Percentiles rank a stretch among this genome's conserved stretches.
Evolutionary conservation across 92 coral and sea anemone genomes (phyloP).

Genomic region (Palythoa grandiflora): DNA sequence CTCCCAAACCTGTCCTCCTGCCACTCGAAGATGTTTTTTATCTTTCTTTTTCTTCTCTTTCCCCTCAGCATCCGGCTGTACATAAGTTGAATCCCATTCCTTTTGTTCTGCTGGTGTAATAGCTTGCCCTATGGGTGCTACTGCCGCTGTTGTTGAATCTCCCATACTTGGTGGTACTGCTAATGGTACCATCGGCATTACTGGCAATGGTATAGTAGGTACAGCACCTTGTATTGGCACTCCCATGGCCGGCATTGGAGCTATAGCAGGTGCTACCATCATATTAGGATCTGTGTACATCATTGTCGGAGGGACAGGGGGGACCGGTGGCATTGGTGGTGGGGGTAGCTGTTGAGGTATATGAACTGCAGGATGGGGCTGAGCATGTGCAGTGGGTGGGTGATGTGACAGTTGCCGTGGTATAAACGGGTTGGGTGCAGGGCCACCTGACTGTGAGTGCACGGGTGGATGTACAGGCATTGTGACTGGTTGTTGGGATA

Average conservation of each 20-base stretch:
- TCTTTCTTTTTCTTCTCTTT: slow-evolving; percentile 85
- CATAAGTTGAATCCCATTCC: slow-evolving; percentile 98
- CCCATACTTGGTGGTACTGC: slow-evolving; percentile 70
- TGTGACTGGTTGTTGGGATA: slow-evolving; percentile 51
- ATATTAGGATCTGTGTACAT: slow-evolving; percentile 55
- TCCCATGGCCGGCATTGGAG: slow-evolving; percentile 41
- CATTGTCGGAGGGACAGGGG: slow-evolving; percentile 49
- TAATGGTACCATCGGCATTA: slow-evolving; percentile 73
- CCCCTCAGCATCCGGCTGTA: slow-evolving; percentile 79
- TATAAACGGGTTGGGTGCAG: slow-evolving; percentile 37
- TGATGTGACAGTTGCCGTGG: slow-evolving; percentile 36
- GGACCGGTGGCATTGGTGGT: slow-evolving; percentile 73
- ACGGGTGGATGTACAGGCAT: slow-evolving; percentile 50
- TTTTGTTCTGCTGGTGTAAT: slow-evolving; percentile 95
- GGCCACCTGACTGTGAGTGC: slow-evolving; percentile 30
- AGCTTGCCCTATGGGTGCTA: slow-evolving; percentile 51
- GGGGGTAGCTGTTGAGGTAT: slow-evolving; percentile 77
- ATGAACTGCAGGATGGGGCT: slow-evolving; percentile 46
- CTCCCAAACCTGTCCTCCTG: slow-evolving; percentile 97
- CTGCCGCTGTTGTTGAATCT: slow-evolving; percentile 49
- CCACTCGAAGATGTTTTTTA: slow-evolving; percentile 90
- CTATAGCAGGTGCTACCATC: slow-evolving; percentile 43
- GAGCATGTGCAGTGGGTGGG: slow-evolving; percentile 55
- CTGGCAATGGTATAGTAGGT: slow-evolving; percentile 59
- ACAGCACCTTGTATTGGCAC: slow-evolving; percentile 42